Percentiles rank a stretch among this genome's conserved stretches.
phyloP scores from a whole-genome alignment of 2,113 vertebrate genomes.

The Epinephelus cyanopodus region DNA sequence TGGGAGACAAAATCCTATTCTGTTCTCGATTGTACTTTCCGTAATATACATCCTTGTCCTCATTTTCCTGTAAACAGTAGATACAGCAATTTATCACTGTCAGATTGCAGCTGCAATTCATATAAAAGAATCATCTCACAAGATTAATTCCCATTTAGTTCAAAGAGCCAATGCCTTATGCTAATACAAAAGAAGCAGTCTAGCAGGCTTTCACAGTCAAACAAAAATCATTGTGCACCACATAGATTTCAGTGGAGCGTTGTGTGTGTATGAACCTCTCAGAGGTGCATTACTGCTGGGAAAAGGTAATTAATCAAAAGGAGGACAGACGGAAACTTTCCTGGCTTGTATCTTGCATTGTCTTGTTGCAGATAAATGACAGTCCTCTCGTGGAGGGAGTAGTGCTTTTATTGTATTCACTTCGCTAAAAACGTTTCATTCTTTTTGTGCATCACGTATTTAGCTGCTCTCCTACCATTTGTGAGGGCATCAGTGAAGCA shows the following conservation, averaged over 20 bases:
- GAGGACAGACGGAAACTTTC: constrained; percentile 8
- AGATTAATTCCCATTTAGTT: constrained; percentile 10
- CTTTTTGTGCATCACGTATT: constrained; percentile 7
- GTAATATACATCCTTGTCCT: background rate
- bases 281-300: background rate
- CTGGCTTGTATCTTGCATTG: background rate
- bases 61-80: background rate
- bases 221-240: background rate
- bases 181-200: background rate
- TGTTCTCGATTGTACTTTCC: background rate
- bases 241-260: constrained; percentile 2
- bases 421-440: background rate
- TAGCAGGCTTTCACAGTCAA: constrained; percentile 8
- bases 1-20: background rate
- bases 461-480: background rate
- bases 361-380: background rate
- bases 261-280: constrained; percentile 19
- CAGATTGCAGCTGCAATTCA: background rate
- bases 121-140: constrained; percentile 19
- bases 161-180: background rate
- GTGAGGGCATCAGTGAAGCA: constrained; percentile 5
- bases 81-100: constrained; percentile 17
- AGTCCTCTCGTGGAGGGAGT: background rate
- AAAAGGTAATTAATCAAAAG: constrained; percentile 43
- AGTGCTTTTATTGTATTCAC: constrained; percentile 11